phyloP scores from a whole-genome alignment of 2,888 invertebrate genomes.

The Harpalus rubripes region DNA sequence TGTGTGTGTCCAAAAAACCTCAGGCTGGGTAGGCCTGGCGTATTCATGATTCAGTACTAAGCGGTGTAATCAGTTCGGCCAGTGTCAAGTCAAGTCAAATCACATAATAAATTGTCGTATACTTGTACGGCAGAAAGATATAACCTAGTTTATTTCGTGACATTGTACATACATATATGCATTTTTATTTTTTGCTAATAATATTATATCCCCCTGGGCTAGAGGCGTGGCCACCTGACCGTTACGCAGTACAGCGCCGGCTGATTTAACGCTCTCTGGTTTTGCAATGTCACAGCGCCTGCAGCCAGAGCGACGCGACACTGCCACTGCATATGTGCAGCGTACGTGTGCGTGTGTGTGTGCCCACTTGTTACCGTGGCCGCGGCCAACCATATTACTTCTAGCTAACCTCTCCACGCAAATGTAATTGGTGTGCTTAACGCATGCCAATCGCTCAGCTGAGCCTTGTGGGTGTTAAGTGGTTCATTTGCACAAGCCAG shows the following conservation, averaged over 20 bases:
- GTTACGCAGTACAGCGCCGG: slow-evolving; percentile 21
- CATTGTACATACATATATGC: neutral
- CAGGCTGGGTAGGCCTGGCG: too few species aligned
- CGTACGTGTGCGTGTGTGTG: slow-evolving; percentile 18
- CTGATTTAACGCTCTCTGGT: slow-evolving; percentile 44
- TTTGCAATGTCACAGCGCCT: slow-evolving; percentile 41
- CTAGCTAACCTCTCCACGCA: slow-evolving; percentile 14
- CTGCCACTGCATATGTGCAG: slow-evolving; percentile 3
- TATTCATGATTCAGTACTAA: too few species aligned
- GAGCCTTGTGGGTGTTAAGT: slow-evolving; percentile 35
- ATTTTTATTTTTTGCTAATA: too few species aligned
- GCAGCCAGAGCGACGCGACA: neutral
- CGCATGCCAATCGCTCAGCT: slow-evolving; percentile 26
- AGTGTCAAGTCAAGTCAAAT: too few species aligned
- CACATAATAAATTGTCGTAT: too few species aligned
- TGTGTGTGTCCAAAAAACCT: too few species aligned
- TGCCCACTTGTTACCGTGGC: slow-evolving; percentile 33
- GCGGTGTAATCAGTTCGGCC: too few species aligned
- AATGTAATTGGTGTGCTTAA: slow-evolving; percentile 49
- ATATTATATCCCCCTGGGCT: neutral
- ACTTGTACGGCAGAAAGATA: too few species aligned
- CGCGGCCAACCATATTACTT: slow-evolving; percentile 35
- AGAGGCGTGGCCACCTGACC: slow-evolving; percentile 43
- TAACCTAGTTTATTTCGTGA: neutral
- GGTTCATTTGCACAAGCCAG: slow-evolving; percentile 8